Evolutionary conservation across 2,888 invertebrate genomes (phyloP).

Genomic region (Prosopocoilus inquinatus): DNA sequence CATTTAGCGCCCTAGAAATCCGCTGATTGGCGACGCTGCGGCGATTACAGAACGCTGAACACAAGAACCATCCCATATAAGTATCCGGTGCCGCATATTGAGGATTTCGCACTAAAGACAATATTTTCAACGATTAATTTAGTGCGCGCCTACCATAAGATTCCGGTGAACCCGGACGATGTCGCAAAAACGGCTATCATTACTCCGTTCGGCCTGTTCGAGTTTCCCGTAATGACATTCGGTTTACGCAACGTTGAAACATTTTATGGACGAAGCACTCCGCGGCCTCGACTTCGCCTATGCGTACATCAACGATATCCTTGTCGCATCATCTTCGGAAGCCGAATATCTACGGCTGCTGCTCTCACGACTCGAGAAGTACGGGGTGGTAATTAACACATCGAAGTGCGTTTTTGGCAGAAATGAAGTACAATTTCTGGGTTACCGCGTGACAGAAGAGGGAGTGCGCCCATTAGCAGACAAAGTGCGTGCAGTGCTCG

Average conservation of each 20-base stretch:
- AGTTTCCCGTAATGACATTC: slow-evolving; percentile 40
- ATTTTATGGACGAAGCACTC: slow-evolving; percentile 39
- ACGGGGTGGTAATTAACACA: background rate
- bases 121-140: slow-evolving; percentile 36
- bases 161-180: slow-evolving; percentile 38
- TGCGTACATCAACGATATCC: slow-evolving; percentile 27
- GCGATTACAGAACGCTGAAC: slow-evolving; percentile 31
- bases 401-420: background rate
- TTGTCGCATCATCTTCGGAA: slow-evolving; percentile 27
- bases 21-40: slow-evolving; percentile 24
- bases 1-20: slow-evolving; percentile 34
- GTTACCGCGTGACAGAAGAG: background rate
- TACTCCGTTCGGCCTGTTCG: slow-evolving; percentile 32
- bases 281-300: slow-evolving; percentile 37
- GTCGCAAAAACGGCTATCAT: slow-evolving; percentile 34
- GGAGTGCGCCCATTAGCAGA: background rate
- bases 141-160: slow-evolving; percentile 42
- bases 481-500: background rate
- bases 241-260: slow-evolving; percentile 46
- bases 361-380: background rate
- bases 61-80: slow-evolving; percentile 24
- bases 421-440: background rate
- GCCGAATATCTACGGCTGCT: background rate
- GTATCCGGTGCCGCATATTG: slow-evolving; percentile 27
- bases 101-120: slow-evolving; percentile 23